A percentile compares a stretch with the other conserved stretches of the same genome.
phyloP scores from a whole-genome alignment of 37 sponge, comb jelly and placozoan genomes.

The Halisarca cf. caerulea region DNA sequence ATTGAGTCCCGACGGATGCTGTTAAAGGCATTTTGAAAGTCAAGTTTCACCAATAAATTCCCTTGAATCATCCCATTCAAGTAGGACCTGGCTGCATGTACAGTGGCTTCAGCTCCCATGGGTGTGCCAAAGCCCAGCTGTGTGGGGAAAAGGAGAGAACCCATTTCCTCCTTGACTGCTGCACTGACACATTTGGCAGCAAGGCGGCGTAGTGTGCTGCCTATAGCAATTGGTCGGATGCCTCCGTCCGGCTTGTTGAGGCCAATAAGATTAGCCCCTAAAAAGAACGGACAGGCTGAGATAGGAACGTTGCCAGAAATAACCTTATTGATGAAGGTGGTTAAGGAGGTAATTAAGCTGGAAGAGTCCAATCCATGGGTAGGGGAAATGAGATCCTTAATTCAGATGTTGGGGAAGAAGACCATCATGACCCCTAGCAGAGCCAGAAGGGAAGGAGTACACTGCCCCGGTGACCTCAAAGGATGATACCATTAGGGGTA shows the following conservation, averaged over 20 bases:
- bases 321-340: not conserved
- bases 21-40: constrained; percentile 25
- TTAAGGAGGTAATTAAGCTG: not conserved
- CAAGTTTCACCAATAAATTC: not conserved
- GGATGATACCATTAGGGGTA: not conserved
- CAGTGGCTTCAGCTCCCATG: not conserved
- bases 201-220: not conserved
- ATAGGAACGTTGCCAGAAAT: not conserved
- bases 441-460: not conserved
- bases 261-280: not conserved
- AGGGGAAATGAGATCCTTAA: not conserved
- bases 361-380: not conserved
- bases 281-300: not conserved
- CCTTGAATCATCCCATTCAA: not conserved
- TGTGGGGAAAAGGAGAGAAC: not conserved
- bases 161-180: not conserved
- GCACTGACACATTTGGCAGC: not conserved
- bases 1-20: not conserved
- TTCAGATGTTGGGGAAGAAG: constrained; percentile 14
- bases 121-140: constrained; percentile 9
- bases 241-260: constrained; percentile 8
- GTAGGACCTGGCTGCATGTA: not conserved
- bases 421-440: not conserved
- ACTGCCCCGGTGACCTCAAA: not conserved
- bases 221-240: not conserved